Percentiles rank a stretch among this genome's conserved stretches.
Conservation (phyloP, 2,797 vertebrate genomes). For the Channa striata region DNA sequence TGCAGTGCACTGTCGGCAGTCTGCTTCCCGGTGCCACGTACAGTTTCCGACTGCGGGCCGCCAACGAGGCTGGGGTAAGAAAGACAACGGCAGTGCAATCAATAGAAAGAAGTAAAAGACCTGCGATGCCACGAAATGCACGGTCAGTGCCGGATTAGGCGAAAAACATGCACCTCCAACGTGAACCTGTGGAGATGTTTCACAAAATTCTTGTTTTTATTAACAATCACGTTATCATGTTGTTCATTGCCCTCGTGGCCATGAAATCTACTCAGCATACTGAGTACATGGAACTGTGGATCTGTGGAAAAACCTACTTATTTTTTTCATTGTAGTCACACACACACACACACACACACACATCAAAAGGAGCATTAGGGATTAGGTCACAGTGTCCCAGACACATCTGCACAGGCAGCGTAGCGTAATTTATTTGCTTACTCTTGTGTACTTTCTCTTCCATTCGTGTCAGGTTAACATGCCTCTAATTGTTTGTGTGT, state of each 20-base stretch:
- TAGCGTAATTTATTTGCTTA: background rate
- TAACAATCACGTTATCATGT: conserved; percentile 2
- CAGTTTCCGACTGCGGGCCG: conserved; percentile 89
- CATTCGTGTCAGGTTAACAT: background rate
- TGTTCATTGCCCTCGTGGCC: background rate
- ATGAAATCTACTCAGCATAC: conserved; percentile 9
- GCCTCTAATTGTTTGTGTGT: background rate
- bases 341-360: background rate
- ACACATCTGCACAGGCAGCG: background rate
- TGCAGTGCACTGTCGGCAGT: conserved; percentile 91
- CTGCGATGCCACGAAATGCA: no score
- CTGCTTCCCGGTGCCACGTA: conserved; percentile 94
- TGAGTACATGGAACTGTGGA: background rate
- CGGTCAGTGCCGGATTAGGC: background rate
- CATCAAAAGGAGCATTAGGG: background rate
- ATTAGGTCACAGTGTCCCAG: conserved; percentile 43
- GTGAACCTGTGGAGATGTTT: conserved; percentile 4
- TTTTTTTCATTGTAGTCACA: no score
- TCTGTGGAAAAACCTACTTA: background rate
- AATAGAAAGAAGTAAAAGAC: background rate
- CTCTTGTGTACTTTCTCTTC: background rate
- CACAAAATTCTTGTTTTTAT: background rate
- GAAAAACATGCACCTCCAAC: background rate
- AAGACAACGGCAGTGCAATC: background rate
- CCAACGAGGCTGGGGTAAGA: conserved; percentile 95